Evolutionary conservation across 2,113 vertebrate genomes (phyloP), one percentile per base, ranked within the genome.

Genomic region (Psilopogon haemacephalus): DNA sequence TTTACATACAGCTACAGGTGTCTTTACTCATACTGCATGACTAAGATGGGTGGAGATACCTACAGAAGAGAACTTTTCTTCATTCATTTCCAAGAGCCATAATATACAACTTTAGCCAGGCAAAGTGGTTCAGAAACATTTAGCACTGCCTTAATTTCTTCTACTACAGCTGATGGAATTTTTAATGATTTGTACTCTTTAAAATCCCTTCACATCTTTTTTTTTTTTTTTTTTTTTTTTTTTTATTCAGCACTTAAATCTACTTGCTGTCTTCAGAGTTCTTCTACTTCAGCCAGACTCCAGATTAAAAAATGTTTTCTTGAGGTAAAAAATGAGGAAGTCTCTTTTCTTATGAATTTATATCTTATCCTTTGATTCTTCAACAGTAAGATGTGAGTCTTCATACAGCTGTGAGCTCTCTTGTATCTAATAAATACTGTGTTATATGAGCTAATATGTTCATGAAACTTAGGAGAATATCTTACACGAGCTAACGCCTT

Each of bases 11-110:
- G 55, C 67, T 79, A 76, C 93, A 96, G 78, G 89, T 96, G 81
- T 96, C 94, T 94, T 96, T 96, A 85, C 70, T 95, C 77, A 69
- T 40, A n/a, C 58, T 76, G 60, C 59, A 15, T 93, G 86, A 96
- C 71, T 96, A 89, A 94, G 71, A 67, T 56, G 82, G 78, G 89
- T 87, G 91, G 86, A 92, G 86, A 88, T 55, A 93, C 30, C 72
- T 72, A n/a, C 27, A 89, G 71, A 92, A 94, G 91, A 83, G 17
- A 60, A 32, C 32, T 70, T 96, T 75, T 35, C 33, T 92, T 86
- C 71, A 42, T 85, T 89, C 26, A 7, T 38, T 89, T 83, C 21
- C 44, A 71, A 59, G 60, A 85, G 15, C 18, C 8, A 1, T 14
- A 73, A 35, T 52, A 82, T 24, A 44, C 28, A 67, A 26, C 12